phyloP scores from a whole-genome alignment of 2,888 invertebrate genomes.

The Eretmocerus hayati region DNA sequence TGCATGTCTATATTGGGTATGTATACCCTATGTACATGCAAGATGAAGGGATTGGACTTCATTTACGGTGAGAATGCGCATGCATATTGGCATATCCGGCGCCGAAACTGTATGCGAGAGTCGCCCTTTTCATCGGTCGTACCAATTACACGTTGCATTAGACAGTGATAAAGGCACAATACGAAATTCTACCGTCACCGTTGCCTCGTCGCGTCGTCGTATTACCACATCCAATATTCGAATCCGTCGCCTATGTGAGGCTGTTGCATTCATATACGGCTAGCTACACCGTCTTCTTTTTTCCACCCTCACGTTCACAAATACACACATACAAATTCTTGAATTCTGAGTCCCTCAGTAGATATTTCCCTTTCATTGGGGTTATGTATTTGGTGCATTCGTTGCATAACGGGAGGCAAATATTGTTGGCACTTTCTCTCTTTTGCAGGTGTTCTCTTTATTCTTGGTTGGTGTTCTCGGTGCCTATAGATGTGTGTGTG shows the following conservation, averaged over 20 bases:
- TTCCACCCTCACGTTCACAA: neutral
- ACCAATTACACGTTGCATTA: slow-evolving; percentile 33
- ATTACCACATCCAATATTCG: no score
- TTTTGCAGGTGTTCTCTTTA: no score
- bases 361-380: no score
- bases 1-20: no score
- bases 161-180: slow-evolving; percentile 27
- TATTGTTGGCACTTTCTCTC: no score
- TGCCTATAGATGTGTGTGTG: neutral
- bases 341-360: no score
- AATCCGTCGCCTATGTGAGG: neutral
- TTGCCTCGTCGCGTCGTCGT: no score
- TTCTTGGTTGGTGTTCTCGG: no score
- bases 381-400: no score
- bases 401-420: no score
- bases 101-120: slow-evolving; percentile 1
- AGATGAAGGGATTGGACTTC: slow-evolving; percentile 5
- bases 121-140: slow-evolving; percentile 13
- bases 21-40: neutral
- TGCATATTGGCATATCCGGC: neutral
- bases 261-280: slow-evolving; percentile 1
- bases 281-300: neutral
- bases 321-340: no score
- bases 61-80: slow-evolving; percentile 12
- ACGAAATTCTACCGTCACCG: no score